These are phyloP conservation scores for Gorsachius goisagi DNA, from an alignment of 2,113 vertebrate genomes.

Conservation along the genomic window DNA sequence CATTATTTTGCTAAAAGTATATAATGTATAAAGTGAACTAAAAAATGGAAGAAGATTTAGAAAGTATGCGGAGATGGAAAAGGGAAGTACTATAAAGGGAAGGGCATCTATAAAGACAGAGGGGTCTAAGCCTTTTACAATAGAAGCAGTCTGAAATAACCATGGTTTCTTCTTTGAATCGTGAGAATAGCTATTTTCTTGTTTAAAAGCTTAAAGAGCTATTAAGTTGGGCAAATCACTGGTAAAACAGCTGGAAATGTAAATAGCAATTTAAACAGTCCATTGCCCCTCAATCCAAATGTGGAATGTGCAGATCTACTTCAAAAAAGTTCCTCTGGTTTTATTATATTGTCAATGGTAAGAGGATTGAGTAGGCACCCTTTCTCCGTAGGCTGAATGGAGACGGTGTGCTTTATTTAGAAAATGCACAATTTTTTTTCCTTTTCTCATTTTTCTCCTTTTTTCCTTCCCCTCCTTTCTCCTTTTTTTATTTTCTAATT, in stretches of 20 bases:
- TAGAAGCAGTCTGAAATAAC: constrained; percentile 71
- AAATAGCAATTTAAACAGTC: constrained; percentile 82
- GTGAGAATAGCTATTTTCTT: constrained; percentile 82
- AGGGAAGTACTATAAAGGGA: constrained; percentile 41
- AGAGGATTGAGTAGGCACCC: constrained; percentile 70
- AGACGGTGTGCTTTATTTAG: constrained; percentile 65
- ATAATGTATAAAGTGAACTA: constrained; percentile 46
- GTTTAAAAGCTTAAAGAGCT: constrained; percentile 83
- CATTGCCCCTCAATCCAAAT: constrained; percentile 70
- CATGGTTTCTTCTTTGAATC: constrained; percentile 71
- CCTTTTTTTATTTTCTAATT: background rate
- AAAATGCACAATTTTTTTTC: constrained; percentile 47
- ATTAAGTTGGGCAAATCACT: constrained; percentile 83
- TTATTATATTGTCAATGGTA: constrained; percentile 74
- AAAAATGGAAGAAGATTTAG: constrained; percentile 29
- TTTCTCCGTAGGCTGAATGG: constrained; percentile 66
- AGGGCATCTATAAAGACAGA: constrained; percentile 66
- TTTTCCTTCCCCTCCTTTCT: background rate
- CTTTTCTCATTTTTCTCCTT: background rate
- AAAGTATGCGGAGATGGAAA: constrained; percentile 56
- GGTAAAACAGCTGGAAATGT: constrained; percentile 85
- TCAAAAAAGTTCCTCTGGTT: constrained; percentile 67
- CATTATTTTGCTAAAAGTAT: constrained; percentile 25
- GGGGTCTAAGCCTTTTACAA: constrained; percentile 72
- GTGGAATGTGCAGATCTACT: constrained; percentile 69